phyloP scores from a whole-genome alignment of 2,888 invertebrate genomes.

The Melanchra persicariae region DNA sequence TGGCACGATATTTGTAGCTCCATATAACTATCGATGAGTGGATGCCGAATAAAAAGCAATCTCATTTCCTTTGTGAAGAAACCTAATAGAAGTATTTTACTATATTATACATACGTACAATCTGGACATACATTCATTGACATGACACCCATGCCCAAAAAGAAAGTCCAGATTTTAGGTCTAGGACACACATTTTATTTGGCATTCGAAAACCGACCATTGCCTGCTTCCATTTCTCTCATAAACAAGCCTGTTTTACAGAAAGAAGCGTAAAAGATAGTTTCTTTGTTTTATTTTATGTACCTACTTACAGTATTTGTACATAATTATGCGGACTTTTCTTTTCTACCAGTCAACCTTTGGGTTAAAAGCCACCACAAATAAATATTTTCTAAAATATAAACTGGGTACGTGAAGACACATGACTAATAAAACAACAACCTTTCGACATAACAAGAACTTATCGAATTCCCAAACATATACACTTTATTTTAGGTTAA shows the following conservation, averaged over 20 bases:
- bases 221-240: not conserved
- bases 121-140: not conserved
- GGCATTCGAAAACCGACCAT: not conserved
- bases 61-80: slow-evolving; percentile 21
- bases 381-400: too few species aligned
- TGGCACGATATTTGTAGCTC: slow-evolving; percentile 21
- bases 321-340: too few species aligned
- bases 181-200: not conserved
- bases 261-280: not conserved
- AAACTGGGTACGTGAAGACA: too few species aligned
- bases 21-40: slow-evolving; percentile 14
- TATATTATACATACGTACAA: not conserved
- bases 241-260: not conserved
- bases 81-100: not conserved
- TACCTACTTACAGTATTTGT: too few species aligned
- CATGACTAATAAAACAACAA: too few species aligned
- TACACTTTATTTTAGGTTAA: too few species aligned
- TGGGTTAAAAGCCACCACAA: too few species aligned
- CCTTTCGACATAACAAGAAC: too few species aligned
- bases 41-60: slow-evolving; percentile 23
- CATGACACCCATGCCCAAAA: slow-evolving; percentile 6
- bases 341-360: too few species aligned
- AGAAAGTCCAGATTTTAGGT: not conserved
- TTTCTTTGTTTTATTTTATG: not conserved
- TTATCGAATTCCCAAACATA: too few species aligned